Percentiles rank a stretch among this genome's conserved stretches.
Evolutionary conservation across 30 jellyfish, hydroid and myxozoan genomes (phyloP).

Genomic region (Catostylus mosaicus): DNA sequence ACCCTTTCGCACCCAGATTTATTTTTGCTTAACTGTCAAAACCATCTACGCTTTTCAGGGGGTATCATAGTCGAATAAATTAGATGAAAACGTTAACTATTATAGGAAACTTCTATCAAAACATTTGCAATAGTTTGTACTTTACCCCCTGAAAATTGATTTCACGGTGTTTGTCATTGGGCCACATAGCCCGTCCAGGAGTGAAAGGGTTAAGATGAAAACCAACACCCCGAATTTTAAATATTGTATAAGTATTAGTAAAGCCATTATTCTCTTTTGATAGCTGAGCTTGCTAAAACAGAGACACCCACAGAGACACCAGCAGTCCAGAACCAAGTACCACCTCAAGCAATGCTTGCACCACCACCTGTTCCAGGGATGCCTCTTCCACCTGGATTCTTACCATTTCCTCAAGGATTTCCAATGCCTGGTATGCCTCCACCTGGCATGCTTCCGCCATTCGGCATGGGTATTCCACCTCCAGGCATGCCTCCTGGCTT

Average conservation of each 20-base stretch:
- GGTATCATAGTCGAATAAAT: too few species aligned
- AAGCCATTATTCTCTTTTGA: background rate
- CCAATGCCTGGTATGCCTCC: slow-evolving; percentile 82
- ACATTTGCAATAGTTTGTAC: too few species aligned
- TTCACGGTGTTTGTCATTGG: too few species aligned
- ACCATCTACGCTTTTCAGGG: too few species aligned
- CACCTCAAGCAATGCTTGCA: slow-evolving; percentile 63
- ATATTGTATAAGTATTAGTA: background rate
- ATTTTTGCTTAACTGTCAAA: too few species aligned
- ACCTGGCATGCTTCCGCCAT: slow-evolving; percentile 65
- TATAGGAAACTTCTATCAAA: too few species aligned
- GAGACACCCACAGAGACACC: slow-evolving; percentile 23
- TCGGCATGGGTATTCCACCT: slow-evolving; percentile 72
- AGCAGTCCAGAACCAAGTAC: slow-evolving; percentile 24
- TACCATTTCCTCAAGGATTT: slow-evolving; percentile 89
- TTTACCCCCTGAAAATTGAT: too few species aligned
- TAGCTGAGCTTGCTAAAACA: slow-evolving; percentile 25
- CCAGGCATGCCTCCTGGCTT: slow-evolving; percentile 72
- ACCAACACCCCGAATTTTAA: too few species aligned
- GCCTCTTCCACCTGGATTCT: slow-evolving; percentile 79
- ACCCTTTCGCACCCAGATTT: too few species aligned
- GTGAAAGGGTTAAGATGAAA: too few species aligned
- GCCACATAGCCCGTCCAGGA: too few species aligned
- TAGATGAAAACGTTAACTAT: too few species aligned
- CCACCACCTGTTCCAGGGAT: slow-evolving; percentile 86